These are phyloP conservation scores for Bungarus multicinctus DNA, from an alignment of 2,113 vertebrate genomes.

Conservation along the genomic window DNA sequence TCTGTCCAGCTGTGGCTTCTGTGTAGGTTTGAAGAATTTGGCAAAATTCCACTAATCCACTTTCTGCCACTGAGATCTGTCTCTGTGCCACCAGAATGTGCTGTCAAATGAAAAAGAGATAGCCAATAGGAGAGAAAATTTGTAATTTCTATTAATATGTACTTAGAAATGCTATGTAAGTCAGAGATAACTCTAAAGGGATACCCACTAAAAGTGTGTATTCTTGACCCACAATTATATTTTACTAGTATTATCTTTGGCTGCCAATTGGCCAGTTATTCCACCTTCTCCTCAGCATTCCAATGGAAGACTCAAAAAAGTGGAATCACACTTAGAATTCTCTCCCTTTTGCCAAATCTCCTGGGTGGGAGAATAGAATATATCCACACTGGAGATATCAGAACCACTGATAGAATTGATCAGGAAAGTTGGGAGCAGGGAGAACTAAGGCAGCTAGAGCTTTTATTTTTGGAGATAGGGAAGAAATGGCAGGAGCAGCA, in stretches of 20 bases:
- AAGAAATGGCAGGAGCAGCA: background rate
- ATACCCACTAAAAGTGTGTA: background rate
- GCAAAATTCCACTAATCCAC: constrained; percentile 78
- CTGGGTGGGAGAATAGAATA: background rate
- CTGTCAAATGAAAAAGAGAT: constrained; percentile 61
- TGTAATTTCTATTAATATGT: background rate
- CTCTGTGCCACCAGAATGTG: constrained; percentile 93
- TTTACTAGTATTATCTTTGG: background rate
- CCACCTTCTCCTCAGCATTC: background rate
- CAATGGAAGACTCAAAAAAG: background rate
- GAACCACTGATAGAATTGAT: background rate
- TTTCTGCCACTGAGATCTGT: constrained; percentile 80
- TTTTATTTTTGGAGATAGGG: background rate
- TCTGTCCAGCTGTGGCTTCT: constrained; percentile 78
- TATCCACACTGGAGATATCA: background rate
- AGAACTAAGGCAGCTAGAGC: background rate
- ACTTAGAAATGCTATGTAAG: background rate
- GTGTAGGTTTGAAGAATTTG: constrained; percentile 81
- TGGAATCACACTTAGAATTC: background rate
- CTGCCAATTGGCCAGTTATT: background rate
- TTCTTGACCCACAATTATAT: background rate
- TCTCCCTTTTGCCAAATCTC: background rate
- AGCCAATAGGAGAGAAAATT: rapidly evolving
- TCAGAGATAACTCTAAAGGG: background rate
- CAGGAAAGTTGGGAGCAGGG: background rate